These are phyloP conservation scores for Simalia tracyae DNA, from an alignment of 2,797 vertebrate genomes.

Conservation along the genomic window DNA sequence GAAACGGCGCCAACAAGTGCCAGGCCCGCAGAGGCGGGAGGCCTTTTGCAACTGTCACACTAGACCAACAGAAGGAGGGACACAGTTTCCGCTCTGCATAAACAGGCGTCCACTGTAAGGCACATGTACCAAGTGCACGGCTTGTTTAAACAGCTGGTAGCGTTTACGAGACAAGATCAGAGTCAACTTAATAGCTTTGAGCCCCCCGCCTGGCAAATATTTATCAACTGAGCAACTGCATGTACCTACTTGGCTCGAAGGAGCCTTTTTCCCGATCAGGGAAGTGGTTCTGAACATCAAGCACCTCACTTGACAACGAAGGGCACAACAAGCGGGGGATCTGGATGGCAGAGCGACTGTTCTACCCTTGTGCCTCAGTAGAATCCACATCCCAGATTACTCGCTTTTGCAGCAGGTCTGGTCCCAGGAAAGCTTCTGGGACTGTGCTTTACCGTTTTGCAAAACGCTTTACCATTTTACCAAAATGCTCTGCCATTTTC, in stretches of 20 bases:
- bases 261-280: fast-evolving
- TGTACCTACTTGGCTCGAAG: neutral
- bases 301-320: fast-evolving
- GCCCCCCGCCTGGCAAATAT: neutral
- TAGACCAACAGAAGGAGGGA: neutral
- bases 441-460: neutral
- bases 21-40: neutral
- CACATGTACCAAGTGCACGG: neutral
- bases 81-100: neutral
- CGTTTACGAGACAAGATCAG: neutral
- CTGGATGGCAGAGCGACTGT: neutral
- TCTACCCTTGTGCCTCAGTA: too few species aligned
- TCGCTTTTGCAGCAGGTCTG: too few species aligned
- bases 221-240: neutral
- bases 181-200: neutral
- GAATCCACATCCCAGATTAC: neutral
- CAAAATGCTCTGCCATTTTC: neutral
- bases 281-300: neutral
- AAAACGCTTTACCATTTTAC: too few species aligned
- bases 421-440: neutral
- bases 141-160: neutral
- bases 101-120: neutral
- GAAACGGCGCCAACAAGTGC: neutral
- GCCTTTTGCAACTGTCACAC: neutral
- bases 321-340: neutral